Percentiles rank a stretch among this genome's conserved stretches.
phyloP scores from a whole-genome alignment of 2,888 invertebrate species.

The Callimorpha dominula region DNA sequence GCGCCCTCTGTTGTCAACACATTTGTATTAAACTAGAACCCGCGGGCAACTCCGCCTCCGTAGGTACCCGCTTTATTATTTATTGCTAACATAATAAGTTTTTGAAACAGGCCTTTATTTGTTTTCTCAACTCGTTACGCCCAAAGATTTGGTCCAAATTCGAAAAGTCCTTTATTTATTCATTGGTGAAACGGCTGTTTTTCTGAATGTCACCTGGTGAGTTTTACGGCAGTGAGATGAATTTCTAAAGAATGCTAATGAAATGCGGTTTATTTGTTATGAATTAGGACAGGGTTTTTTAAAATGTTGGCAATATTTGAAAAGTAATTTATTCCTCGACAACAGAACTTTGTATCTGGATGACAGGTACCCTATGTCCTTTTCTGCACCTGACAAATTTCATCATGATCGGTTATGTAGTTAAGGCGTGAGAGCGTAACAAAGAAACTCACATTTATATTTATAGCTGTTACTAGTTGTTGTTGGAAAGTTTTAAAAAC shows the following conservation, averaged over 20 bases:
- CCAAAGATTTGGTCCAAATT: slow-evolving; percentile 79
- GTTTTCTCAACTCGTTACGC: slow-evolving; percentile 81
- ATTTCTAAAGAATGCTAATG: slow-evolving; percentile 54
- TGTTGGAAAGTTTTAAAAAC: too few relatives aligned
- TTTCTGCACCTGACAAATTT: too few relatives aligned
- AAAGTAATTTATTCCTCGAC: too few relatives aligned
- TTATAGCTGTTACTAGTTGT: too few relatives aligned
- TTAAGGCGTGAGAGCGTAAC: too few relatives aligned
- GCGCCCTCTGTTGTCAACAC: slow-evolving; percentile 44
- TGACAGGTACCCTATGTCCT: too few relatives aligned
- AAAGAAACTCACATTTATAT: too few relatives aligned
- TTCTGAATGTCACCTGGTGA: slow-evolving; percentile 52
- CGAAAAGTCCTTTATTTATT: slow-evolving; percentile 82
- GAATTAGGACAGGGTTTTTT: slow-evolving; percentile 15
- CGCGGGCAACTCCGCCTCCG: slow-evolving; percentile 48
- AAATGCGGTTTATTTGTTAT: slow-evolving; percentile 26
- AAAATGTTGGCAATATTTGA: neutral
- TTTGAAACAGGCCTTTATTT: slow-evolving; percentile 72
- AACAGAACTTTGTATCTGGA: too few relatives aligned
- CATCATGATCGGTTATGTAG: too few relatives aligned
- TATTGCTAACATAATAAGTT: slow-evolving; percentile 81
- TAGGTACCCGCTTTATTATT: slow-evolving; percentile 79
- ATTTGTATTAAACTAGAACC: slow-evolving; percentile 67
- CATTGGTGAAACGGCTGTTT: slow-evolving; percentile 66
- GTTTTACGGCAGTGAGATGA: slow-evolving; percentile 52